Evolutionary conservation across 2,113 vertebrate species (phyloP), one percentile per base, ranked within the genome.

Genomic region (Mesembrinibis cayennensis): DNA sequence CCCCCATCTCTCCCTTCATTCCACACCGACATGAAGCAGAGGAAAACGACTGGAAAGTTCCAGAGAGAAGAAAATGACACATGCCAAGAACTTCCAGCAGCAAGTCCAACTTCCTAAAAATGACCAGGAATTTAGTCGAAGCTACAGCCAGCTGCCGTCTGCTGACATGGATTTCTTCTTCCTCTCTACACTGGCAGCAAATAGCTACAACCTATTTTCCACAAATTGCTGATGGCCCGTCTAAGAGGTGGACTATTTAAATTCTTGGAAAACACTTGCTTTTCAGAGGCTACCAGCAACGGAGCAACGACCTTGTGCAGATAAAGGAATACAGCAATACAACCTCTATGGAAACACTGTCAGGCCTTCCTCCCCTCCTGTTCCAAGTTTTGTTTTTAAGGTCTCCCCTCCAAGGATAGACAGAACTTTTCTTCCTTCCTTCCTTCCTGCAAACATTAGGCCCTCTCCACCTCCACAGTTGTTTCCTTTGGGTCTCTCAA

Each of bases 41-140:
- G 45, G 85, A 66, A 87, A 94, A 50, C 11, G 15, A 84, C 2
- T 92, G 83, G 22, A 87, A 97, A 67, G 71, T 92, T 82, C 47
- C 89, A 91, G n/a, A 16, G 72, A 82, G 56, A 91, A 87, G 89
- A 87, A 93, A 78, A 55, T 15, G 21, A 89, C 25, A 81, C 44
- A 9, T 52, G 58, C 50, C 70, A 84, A 92, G 32, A 97, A 65
- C 96, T 96, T 96, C 84, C 84, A 96, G 85, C 91, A 25, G 78
- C 67, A 58, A 95, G 16, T 76, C 92, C 90, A 90, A 50, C 69
- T 74, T 87, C 94, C 78, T 62, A 49, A 81, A 67, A 82, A 55
- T 4, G 14, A 82, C 45, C 77, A 73, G 79, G 87, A 91, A 79
- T 55, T 44, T 2, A 32, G 25, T 0, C 62, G 49, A 42, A 65